Evolutionary conservation across 2,113 vertebrate species (phyloP).

Genomic region (Pandion haliaetus): DNA sequence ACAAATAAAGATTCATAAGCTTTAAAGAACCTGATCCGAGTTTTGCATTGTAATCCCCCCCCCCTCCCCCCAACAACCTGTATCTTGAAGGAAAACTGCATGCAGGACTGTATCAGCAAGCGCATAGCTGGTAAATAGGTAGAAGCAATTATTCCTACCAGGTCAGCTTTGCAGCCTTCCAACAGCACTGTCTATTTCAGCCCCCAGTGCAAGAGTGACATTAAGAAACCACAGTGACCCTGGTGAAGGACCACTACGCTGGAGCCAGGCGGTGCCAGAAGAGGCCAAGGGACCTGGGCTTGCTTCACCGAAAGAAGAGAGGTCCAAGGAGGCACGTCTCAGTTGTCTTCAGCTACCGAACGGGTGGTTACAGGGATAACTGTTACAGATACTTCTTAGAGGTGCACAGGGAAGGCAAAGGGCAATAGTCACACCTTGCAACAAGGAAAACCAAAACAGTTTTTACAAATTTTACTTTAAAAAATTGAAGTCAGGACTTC

Average conservation of each 20-base stretch:
- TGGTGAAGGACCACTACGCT: neutral
- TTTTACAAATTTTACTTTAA: neutral
- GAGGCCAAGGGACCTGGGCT: neutral
- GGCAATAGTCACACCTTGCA: neutral
- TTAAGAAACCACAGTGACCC: neutral
- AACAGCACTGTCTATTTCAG: neutral
- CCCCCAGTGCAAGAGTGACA: neutral
- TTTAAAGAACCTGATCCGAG: neutral
- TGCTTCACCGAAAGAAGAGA: neutral
- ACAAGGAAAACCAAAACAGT: neutral
- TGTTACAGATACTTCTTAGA: neutral
- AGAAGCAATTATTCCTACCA: rapidly evolving
- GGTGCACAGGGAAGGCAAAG: neutral
- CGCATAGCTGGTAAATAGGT: neutral
- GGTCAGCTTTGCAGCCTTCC: neutral
- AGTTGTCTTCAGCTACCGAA: neutral
- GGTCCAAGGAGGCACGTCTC: neutral
- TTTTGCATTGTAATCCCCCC: neutral
- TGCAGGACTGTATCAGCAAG: neutral
- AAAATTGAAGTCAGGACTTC: rapidly evolving
- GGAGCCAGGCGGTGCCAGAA: neutral
- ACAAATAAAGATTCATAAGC: neutral
- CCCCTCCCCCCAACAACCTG: neutral
- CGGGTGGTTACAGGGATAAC: rapidly evolving
- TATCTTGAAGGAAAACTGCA: neutral